Percentiles rank a stretch among this genome's conserved stretches.
phyloP scores from a whole-genome alignment of 2,797 vertebrate genomes.

The Enteromius treurensis region DNA sequence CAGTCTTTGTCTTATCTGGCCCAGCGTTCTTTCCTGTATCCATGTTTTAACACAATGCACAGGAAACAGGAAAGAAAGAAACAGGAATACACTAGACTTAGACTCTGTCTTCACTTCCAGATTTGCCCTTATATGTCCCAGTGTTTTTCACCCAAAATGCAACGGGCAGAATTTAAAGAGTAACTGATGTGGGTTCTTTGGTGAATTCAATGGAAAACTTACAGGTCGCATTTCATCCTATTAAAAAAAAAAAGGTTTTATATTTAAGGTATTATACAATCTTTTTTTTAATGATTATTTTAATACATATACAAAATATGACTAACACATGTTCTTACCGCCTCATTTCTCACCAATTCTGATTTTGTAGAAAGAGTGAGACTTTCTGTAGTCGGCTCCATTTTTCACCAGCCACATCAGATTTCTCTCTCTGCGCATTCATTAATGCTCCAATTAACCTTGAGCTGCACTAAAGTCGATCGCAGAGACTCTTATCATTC shows the following conservation, averaged over 20 bases:
- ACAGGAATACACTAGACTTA: constrained; percentile 36
- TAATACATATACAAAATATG: neutral
- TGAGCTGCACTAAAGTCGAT: constrained; percentile 38
- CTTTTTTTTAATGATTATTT: neutral
- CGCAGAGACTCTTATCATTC: constrained; percentile 51
- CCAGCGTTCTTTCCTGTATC: constrained; percentile 76
- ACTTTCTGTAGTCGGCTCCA: constrained; percentile 2
- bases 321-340: neutral
- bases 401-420: constrained; percentile 45
- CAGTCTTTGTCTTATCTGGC: constrained; percentile 66
- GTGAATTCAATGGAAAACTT: neutral
- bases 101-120: constrained; percentile 3
- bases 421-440: constrained; percentile 44
- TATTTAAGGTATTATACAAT: too few species aligned
- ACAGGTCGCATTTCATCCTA: neutral
- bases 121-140: constrained; percentile 8
- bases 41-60: constrained; percentile 67
- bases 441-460: constrained; percentile 60
- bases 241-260: neutral
- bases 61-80: constrained; percentile 65
- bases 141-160: constrained; percentile 34
- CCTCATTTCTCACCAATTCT: neutral
- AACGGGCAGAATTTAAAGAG: neutral
- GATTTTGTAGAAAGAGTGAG: neutral
- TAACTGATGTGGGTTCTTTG: neutral